These are phyloP conservation scores for Drosophila ogumai DNA, from an alignment of 1,140 invertebrate species.

Conservation along the genomic window DNA sequence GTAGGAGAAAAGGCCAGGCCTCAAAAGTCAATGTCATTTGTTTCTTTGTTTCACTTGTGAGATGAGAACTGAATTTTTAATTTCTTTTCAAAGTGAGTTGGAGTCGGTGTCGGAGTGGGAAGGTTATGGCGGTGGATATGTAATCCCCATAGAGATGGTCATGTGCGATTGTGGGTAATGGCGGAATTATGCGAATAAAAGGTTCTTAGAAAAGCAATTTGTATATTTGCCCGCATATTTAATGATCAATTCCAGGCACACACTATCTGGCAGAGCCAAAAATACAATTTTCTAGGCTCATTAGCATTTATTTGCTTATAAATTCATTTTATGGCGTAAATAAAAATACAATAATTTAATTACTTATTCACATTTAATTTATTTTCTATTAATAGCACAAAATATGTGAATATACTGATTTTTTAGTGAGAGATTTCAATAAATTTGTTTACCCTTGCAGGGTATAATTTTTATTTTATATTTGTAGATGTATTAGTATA, in stretches of 20 bases:
- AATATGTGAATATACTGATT: not conserved
- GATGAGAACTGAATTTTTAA: constrained; percentile 53
- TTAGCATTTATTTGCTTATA: constrained; percentile 2
- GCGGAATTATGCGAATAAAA: constrained; percentile 21
- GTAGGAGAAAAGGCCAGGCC: constrained; percentile 8
- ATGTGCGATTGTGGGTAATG: constrained; percentile 29
- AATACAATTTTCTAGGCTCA: not conserved
- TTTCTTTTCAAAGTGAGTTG: constrained; percentile 33
- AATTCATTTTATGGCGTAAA: not conserved
- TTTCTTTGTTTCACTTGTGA: constrained; percentile 39
- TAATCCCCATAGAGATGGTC: constrained; percentile 21
- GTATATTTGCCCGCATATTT: constrained; percentile 14
- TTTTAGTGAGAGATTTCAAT: not conserved
- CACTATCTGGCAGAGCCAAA: not conserved
- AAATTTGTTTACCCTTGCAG: not conserved
- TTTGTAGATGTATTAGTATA: too few species aligned
- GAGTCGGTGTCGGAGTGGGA: not conserved
- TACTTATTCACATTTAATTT: not conserved
- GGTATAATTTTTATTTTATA: too few species aligned
- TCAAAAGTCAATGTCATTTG: constrained; percentile 43
- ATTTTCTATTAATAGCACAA: not conserved
- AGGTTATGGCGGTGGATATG: constrained; percentile 11
- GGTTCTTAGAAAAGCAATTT: constrained; percentile 9
- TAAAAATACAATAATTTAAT: not conserved
- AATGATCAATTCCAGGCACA: constrained; percentile 21